phyloP scores from a whole-genome alignment of 2,113 vertebrate species.

The Plestiodon gilberti region DNA sequence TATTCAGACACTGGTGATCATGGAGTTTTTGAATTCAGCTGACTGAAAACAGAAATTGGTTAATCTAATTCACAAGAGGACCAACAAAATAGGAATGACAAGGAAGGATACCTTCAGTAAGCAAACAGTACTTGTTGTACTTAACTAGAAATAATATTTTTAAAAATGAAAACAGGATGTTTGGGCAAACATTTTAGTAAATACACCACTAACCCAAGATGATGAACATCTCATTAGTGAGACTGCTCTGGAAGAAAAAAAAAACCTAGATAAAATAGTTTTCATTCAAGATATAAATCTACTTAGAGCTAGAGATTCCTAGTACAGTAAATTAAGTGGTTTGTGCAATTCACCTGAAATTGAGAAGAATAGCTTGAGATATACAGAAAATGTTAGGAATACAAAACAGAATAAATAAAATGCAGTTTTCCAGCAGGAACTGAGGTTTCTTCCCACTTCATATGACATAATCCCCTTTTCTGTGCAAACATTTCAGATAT shows the following conservation, averaged over 20 bases:
- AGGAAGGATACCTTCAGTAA: slow-evolving; percentile 46
- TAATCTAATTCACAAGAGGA: no score
- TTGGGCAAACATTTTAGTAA: slow-evolving; percentile 59
- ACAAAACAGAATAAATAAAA: slow-evolving; percentile 35
- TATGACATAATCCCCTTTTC: neutral
- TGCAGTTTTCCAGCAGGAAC: slow-evolving; percentile 22
- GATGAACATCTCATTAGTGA: slow-evolving; percentile 64
- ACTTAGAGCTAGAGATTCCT: slow-evolving; percentile 54
- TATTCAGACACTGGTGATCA: neutral
- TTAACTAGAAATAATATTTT: slow-evolving; percentile 72
- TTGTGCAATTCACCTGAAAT: slow-evolving; percentile 56
- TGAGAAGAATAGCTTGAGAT: slow-evolving; percentile 56
- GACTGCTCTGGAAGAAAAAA: slow-evolving; percentile 51
- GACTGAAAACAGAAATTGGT: neutral
- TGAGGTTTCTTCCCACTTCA: neutral
- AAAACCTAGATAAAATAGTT: slow-evolving; percentile 60
- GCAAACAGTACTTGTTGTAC: slow-evolving; percentile 50
- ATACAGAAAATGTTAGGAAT: slow-evolving; percentile 55
- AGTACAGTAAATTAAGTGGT: slow-evolving; percentile 52
- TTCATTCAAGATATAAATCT: slow-evolving; percentile 60
- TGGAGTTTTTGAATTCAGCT: neutral
- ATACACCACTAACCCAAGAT: slow-evolving; percentile 61
- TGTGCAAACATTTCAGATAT: neutral
- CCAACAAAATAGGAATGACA: slow-evolving; percentile 47
- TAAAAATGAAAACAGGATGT: slow-evolving; percentile 69